Base-by-base conservation (phyloP, 1,140 invertebrate genomes). In the Microplitis demolitor region DNA sequence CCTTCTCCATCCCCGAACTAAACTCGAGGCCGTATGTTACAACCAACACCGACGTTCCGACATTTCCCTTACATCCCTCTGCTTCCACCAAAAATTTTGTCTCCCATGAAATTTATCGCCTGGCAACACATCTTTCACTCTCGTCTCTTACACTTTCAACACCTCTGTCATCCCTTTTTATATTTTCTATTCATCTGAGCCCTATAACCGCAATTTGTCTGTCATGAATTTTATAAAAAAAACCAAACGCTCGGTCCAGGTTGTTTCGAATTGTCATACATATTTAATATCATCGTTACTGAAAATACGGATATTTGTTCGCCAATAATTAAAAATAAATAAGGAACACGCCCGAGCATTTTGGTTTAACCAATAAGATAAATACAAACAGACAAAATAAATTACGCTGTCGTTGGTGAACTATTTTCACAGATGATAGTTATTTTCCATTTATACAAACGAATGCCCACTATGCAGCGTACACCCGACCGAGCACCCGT, bases 11-110 rank as follows among this genome's bases (percentile, higher is more conserved):
- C 39, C 39, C 11, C 39, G 6, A 6, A 45, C 11, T 9, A 45
- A 45, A 6, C 39, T 6, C 6, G 68, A 60, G 31, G 9, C 13
- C 24, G 31, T 74, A 72, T 74, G 69, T 72, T 76, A 73, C 5
- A 45, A 45, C 62, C 68, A 67, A 63, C 71, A 63, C 45, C 50
- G 50, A 66, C 64, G 50, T 71, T 60, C 62, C 53, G 69, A 79
- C 74, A 62, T 70, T 45, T 69, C 70, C 24, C 63, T 63, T 73
- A 45, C 64, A 61, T 51, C 53, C 58, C 60, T 56, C 13, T 72
- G 8, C 50, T 69, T 73, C 70, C 16, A 24, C 24, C 51, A 67
- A 62, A 60, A 63, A 75, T 64, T 39, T 66, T 60, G 31, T 72
- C 67, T 8, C 24, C 31, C 54, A 16, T 56, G 51, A 63, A 74